These are phyloP conservation scores for Pica pica DNA, from an alignment of 2,113 vertebrate species.

Conservation along the genomic window DNA sequence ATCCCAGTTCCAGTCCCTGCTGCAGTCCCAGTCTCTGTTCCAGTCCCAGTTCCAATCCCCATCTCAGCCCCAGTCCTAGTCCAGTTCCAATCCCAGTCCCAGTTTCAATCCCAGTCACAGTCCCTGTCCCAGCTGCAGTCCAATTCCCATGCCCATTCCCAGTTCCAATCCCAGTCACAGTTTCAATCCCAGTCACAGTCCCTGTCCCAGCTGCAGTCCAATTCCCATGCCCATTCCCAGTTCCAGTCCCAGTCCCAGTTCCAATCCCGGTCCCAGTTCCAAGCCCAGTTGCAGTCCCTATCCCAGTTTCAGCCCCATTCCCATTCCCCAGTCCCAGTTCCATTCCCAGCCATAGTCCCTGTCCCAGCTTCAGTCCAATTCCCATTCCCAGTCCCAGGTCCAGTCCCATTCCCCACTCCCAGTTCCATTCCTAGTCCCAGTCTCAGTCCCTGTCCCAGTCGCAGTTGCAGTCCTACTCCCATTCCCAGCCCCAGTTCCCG, in stretches of 20 bases:
- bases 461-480: accelerated
- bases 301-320: not conserved
- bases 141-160: accelerated
- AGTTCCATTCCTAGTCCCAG: accelerated
- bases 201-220: too few relatives aligned
- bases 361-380: not conserved
- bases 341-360: too few relatives aligned
- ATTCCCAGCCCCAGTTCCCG: accelerated
- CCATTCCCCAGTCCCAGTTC: not conserved
- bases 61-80: not conserved
- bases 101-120: not conserved
- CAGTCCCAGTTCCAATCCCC: not conserved
- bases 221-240: too few relatives aligned
- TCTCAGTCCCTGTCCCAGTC: accelerated
- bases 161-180: not conserved
- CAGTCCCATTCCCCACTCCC: not conserved
- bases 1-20: not conserved
- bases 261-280: not conserved
- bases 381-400: not conserved
- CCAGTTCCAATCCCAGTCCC: not conserved
- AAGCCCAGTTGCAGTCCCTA: accelerated
- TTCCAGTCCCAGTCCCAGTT: not conserved
- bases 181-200: not conserved
- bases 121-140: too few relatives aligned
- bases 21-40: not conserved